Evolutionary conservation across 2,888 invertebrate species (phyloP).

Genomic region (Gari tellinella): DNA sequence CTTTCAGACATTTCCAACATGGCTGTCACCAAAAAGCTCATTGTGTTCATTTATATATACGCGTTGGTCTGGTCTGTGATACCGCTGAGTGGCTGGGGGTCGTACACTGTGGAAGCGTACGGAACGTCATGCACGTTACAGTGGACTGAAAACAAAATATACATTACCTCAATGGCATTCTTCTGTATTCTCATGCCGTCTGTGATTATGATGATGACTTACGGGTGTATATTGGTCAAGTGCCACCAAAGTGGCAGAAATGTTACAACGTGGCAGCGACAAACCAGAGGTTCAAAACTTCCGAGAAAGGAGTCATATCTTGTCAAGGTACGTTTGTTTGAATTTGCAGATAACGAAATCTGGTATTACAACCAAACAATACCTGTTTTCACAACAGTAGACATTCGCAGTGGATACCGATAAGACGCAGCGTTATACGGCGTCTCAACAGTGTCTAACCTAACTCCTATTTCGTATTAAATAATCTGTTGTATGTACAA

Average conservation of each 20-base stretch:
- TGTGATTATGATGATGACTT: conserved; percentile 53
- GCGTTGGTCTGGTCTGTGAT: conserved; percentile 61
- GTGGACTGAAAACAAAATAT: conserved; percentile 59
- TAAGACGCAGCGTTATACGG: too few species aligned
- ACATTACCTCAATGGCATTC: conserved; percentile 59
- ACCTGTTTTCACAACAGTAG: too few species aligned
- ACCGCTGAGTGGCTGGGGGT: conserved; percentile 66
- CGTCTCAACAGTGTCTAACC: too few species aligned
- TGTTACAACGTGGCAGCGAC: conserved; percentile 22
- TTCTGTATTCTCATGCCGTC: conserved; percentile 62
- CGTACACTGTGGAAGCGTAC: conserved; percentile 65
- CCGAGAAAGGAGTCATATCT: conserved; percentile 46
- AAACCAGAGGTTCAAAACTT: conserved; percentile 18
- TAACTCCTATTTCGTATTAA: too few species aligned
- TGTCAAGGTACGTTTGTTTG: conserved; percentile 28
- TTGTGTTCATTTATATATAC: conserved; percentile 55
- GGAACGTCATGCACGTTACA: conserved; percentile 71
- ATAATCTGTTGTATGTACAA: too few species aligned
- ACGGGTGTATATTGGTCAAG: conserved; percentile 57
- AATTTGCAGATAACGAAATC: neutral
- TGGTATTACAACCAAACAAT: too few species aligned
- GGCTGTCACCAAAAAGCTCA: conserved; percentile 31
- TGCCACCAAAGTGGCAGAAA: conserved; percentile 47
- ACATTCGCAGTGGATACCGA: too few species aligned
- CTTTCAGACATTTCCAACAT: conserved; percentile 48